Evolutionary conservation across 1,140 invertebrate genomes (phyloP), one percentile per base, ranked within the genome.

Genomic region (Orius insidiosus): DNA sequence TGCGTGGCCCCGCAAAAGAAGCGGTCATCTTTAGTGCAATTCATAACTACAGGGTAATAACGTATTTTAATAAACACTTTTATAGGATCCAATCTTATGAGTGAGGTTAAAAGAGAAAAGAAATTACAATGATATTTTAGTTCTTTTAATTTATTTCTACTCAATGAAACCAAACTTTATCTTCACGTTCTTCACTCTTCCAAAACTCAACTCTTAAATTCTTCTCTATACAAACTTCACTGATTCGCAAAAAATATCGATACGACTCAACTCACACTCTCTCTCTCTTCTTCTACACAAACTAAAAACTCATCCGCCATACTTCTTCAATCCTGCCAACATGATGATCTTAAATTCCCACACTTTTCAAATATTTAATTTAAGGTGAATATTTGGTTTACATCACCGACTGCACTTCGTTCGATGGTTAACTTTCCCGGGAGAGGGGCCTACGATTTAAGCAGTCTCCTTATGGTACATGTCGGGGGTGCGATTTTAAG

Each of bases 1-100:
- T 51, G 3, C 33, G 49, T 32, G 49, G 49, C 3, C 40, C 45
- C 2, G 49, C 49, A 11, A 51, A 51, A 39, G 49, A 51, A 34
- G 18, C 45, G 8, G 49, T 51, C 6, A 11, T 51, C n/a, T 24
- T 51, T 3, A 47, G 42, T 13, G 44, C 49, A 1, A 51, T 51
- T 5, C 49, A 51, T 15, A 47, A 51, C 19, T 47, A 46, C 16
- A 45, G 46, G 46, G 49, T 51, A 9, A 35, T n/a, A n/a, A n/a
- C n/a, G n/a, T n/a, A 7, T 7, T 7, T 7, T 7, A n/a, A 33
- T 7, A n/a, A 7, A 33, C 32, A 33, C 7, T 33, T 7, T n/a
- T n/a, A n/a, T n/a, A n/a, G n/a, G n/a, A n/a, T n/a, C n/a, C n/a
- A n/a, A n/a, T n/a, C n/a, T n/a, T n/a, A n/a, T n/a, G n/a, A n/a